Evolutionary conservation across 2,888 invertebrate genomes (phyloP).

Genomic region (Embidobia sp.): DNA sequence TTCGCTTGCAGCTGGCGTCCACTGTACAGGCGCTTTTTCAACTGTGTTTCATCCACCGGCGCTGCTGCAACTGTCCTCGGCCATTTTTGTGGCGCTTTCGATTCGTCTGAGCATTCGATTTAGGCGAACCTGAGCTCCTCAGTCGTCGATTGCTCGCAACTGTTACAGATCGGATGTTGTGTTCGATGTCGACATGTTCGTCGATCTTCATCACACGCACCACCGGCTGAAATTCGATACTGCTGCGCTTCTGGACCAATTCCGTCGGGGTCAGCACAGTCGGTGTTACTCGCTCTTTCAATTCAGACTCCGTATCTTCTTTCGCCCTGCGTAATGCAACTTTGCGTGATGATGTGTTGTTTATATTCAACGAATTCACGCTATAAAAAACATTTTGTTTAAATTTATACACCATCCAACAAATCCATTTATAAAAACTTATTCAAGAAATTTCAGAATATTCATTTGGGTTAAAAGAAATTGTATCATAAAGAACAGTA

Average conservation of each 20-base stretch:
- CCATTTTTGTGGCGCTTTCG: slow-evolving; percentile 74
- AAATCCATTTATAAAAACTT: too few relatives aligned
- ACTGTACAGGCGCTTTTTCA: slow-evolving; percentile 70
- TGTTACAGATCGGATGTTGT: slow-evolving; percentile 77
- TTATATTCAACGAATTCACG: slow-evolving; percentile 39
- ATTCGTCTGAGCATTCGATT: slow-evolving; percentile 72
- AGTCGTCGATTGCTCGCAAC: slow-evolving; percentile 78
- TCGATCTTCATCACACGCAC: slow-evolving; percentile 87
- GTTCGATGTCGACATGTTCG: slow-evolving; percentile 79
- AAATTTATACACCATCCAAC: too few relatives aligned
- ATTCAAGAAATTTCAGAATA: too few relatives aligned
- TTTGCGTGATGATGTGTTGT: slow-evolving; percentile 53
- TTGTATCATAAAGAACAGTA: too few relatives aligned
- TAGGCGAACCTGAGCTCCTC: slow-evolving; percentile 78
- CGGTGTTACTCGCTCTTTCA: slow-evolving; percentile 73
- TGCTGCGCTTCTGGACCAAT: slow-evolving; percentile 76
- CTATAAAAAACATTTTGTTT: too few relatives aligned
- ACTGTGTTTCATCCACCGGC: slow-evolving; percentile 77
- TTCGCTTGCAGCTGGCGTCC: neutral
- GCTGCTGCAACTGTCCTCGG: slow-evolving; percentile 72
- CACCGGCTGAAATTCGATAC: slow-evolving; percentile 85
- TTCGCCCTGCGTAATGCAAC: slow-evolving; percentile 60
- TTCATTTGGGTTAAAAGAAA: too few relatives aligned
- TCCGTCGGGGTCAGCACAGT: slow-evolving; percentile 70
- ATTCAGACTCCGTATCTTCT: slow-evolving; percentile 64